Percentiles rank a stretch among this genome's conserved stretches.
Evolutionary conservation across 2,888 invertebrate genomes (phyloP).

Genomic region (Margaritifera margaritifera): DNA sequence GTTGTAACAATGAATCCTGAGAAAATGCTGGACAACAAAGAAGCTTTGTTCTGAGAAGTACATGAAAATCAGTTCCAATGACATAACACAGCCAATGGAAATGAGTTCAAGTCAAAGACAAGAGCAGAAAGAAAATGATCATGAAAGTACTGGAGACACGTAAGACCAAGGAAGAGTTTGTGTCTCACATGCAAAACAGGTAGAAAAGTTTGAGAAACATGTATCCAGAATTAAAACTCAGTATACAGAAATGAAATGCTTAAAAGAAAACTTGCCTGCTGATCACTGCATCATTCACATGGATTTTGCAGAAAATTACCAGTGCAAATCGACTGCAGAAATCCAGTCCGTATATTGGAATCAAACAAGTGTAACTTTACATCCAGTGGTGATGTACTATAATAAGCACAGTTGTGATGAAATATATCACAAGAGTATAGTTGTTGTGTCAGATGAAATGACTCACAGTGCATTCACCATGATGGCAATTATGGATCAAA

Average conservation of each 20-base stretch:
- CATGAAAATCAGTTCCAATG: too few relatives aligned
- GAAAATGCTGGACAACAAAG: too few relatives aligned
- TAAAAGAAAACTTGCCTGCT: constrained; percentile 9
- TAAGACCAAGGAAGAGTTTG: constrained; percentile 11
- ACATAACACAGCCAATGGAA: constrained; percentile 16
- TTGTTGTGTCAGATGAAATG: constrained; percentile 17
- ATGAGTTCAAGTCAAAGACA: constrained; percentile 3
- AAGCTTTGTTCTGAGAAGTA: too few relatives aligned
- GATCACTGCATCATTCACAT: constrained; percentile 23
- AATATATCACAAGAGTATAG: constrained; percentile 7
- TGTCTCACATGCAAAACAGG: constrained; percentile 4
- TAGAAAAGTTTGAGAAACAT: constrained; percentile 3
- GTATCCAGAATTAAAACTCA: constrained; percentile 9
- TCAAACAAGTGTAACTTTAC: constrained; percentile 15
- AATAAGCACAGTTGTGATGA: not conserved
- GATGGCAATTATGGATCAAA: constrained; percentile 8
- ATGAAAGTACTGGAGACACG: constrained; percentile 13
- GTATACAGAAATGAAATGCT: constrained; percentile 5
- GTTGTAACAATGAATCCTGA: too few relatives aligned
- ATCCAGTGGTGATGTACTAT: not conserved
- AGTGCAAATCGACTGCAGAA: constrained; percentile 16
- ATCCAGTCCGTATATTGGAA: constrained; percentile 30
- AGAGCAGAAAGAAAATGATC: constrained; percentile 6
- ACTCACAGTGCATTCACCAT: constrained; percentile 10
- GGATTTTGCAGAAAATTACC: constrained; percentile 32